phyloP scores from a whole-genome alignment of 2,797 vertebrate genomes.

The Neosalanx taihuensis region DNA sequence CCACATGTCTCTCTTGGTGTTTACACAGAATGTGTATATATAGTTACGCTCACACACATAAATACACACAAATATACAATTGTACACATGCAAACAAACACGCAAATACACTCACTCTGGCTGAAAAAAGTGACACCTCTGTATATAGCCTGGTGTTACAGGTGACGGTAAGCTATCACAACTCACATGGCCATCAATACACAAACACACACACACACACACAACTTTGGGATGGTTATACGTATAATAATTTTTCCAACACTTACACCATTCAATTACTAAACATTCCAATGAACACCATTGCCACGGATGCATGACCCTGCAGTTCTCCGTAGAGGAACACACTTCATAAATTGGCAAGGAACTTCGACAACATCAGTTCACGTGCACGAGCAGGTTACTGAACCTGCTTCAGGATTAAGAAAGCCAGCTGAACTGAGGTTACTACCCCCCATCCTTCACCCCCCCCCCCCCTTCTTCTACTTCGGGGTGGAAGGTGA shows the following conservation, averaged over 20 bases:
- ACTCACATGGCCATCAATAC: background rate
- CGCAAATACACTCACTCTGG: background rate
- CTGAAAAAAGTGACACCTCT: constrained; percentile 10
- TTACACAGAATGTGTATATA: background rate
- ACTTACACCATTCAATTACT: background rate
- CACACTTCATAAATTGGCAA: too few relatives aligned
- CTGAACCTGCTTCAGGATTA: background rate
- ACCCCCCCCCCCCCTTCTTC: background rate
- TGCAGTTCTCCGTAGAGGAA: too few relatives aligned
- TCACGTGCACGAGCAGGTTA: constrained; percentile 43
- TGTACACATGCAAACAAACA: background rate
- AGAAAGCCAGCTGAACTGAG: too few relatives aligned
- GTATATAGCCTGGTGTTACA: constrained; percentile 15
- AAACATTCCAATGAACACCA: background rate
- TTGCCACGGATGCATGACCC: too few relatives aligned
- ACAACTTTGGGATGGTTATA: background rate
- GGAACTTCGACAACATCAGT: constrained; percentile 20
- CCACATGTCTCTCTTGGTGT: background rate
- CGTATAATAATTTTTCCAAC: too few relatives aligned
- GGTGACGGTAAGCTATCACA: constrained; percentile 16
- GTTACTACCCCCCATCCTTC: background rate
- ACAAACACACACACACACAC: background rate
- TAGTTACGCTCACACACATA: background rate
- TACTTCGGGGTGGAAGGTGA: background rate
- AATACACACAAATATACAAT: background rate